Conservation (phyloP, 2,888 invertebrate genomes). For the Heliothis peltigera region DNA sequence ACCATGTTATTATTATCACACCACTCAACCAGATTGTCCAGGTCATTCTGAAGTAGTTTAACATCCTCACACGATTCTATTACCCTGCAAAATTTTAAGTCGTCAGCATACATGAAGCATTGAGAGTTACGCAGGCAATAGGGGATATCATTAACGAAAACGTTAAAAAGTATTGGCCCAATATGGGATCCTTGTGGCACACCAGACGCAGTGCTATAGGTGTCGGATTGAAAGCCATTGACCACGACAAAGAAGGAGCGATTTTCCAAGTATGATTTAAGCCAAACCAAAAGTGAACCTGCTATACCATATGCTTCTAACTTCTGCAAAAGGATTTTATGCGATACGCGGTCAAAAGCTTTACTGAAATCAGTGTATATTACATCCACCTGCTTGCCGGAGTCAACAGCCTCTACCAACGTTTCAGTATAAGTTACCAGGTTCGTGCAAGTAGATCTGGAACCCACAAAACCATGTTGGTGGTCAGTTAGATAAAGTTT, state of each 20-base stretch:
- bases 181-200: conserved; percentile 13
- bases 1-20: background rate
- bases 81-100: too few species aligned
- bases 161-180: conserved; percentile 7
- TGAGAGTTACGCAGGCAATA: background rate
- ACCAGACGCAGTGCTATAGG: background rate
- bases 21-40: background rate
- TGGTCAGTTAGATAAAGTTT: background rate
- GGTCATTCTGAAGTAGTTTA: background rate
- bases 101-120: background rate
- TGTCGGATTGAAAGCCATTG: background rate
- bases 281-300: background rate
- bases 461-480: background rate
- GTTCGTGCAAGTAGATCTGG: conserved; percentile 6
- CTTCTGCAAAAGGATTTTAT: background rate
- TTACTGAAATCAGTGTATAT: conserved; percentile 11
- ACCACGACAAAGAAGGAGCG: conserved; percentile 3
- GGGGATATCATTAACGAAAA: conserved; percentile 7
- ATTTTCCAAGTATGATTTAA: background rate
- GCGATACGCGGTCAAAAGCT: too few species aligned
- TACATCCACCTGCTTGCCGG: background rate
- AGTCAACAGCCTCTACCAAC: background rate
- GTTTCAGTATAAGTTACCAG: background rate
- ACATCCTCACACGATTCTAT: background rate
- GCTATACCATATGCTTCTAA: background rate